phyloP scores from a whole-genome alignment of 2,113 vertebrate species.

The Hucho hucho region DNA sequence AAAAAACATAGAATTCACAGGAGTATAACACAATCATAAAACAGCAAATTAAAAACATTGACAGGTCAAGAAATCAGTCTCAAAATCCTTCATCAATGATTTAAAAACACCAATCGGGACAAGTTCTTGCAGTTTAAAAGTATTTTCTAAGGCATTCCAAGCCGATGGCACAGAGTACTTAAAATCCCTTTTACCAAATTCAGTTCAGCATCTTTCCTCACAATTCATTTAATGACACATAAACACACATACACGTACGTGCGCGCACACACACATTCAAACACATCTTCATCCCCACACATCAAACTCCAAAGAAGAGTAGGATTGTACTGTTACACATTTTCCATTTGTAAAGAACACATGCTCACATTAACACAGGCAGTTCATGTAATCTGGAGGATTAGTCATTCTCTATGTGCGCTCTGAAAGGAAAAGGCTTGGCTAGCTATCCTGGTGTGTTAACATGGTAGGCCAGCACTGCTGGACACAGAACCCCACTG shows the following conservation, averaged over 20 bases:
- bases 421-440: not conserved
- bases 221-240: not conserved
- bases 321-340: not conserved
- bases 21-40: too few relatives aligned
- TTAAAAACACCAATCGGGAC: too few relatives aligned
- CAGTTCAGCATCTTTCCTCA: not conserved
- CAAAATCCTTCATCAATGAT: too few relatives aligned
- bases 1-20: too few relatives aligned
- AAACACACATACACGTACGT: not conserved
- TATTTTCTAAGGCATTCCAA: too few relatives aligned
- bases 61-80: too few relatives aligned
- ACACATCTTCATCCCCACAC: not conserved
- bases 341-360: not conserved
- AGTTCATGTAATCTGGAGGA: not conserved
- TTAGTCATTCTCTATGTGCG: not conserved
- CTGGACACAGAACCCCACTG: not conserved
- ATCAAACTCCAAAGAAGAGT: not conserved
- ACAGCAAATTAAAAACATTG: too few relatives aligned
- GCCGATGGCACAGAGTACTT: too few relatives aligned
- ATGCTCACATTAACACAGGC: not conserved
- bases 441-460: not conserved
- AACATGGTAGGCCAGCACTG: not conserved
- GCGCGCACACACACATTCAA: not conserved
- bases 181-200: too few relatives aligned
- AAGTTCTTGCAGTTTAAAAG: too few relatives aligned